Evolutionary conservation across 2,113 vertebrate genomes (phyloP).

Genomic region (Caloenas nicobarica): DNA sequence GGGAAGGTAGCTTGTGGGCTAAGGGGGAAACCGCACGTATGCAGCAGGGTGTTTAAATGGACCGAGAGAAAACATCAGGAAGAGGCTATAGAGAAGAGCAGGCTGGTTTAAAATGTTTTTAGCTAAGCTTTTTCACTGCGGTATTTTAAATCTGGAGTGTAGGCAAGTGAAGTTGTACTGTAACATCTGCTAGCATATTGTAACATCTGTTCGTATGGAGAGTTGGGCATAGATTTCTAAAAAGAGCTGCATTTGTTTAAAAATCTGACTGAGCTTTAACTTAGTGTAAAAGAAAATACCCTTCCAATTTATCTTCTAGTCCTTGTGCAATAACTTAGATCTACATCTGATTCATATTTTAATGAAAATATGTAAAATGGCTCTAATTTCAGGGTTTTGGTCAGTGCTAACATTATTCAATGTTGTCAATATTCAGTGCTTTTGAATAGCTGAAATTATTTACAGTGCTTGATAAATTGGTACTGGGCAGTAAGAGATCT

Average conservation of each 20-base stretch:
- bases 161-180: not conserved
- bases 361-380: not conserved
- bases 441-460: conserved; percentile 4
- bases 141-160: not conserved
- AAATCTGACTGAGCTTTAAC: not conserved
- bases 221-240: not conserved
- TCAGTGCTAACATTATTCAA: not conserved
- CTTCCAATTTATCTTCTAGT: not conserved
- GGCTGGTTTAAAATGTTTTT: not conserved
- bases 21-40: fast-evolving
- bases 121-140: not conserved
- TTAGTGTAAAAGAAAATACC: not conserved
- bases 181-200: conserved; percentile 20
- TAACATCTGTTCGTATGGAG: not conserved
- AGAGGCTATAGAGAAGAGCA: not conserved
- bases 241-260: not conserved
- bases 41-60: not conserved
- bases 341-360: not conserved
- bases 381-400: not conserved
- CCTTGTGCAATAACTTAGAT: not conserved
- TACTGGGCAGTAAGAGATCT: not conserved
- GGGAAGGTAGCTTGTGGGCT: not conserved
- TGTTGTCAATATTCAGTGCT: not conserved
- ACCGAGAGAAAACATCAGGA: not conserved
- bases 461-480: not conserved